Base-by-base conservation (phyloP, 2,888 invertebrate genomes). In the Corythucha ciliata region DNA sequence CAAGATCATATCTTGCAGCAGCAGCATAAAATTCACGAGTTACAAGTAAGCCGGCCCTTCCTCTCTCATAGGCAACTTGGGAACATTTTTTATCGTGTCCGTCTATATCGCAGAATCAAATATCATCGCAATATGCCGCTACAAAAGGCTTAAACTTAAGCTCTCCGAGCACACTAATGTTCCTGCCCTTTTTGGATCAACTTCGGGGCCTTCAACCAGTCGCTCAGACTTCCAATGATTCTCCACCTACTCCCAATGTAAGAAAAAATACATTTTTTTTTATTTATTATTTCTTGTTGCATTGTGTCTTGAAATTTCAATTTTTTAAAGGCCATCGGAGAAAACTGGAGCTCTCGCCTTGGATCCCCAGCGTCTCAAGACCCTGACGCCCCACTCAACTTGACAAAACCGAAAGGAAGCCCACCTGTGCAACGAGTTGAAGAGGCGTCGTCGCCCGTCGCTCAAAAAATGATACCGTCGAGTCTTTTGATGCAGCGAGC, bases 371-470 rank as follows among this genome's bases (percentile, higher is more conserved):
- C 47, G 8, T 48, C 48, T 12, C 48, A 48, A 48, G 54, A 54
- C 22, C 40, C 50, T 26, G 90, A 90, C 66, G 79, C 86, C 2
- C 92, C 92, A 1, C 74, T 93, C 36, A 92, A 92, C 70, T 77
- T 92, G 47, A 83, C 83, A 64, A 92, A 91, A 70, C 91, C 91
- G 52, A 83, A 89, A 73, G 53, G 24, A 34, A 20, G 39, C 39
- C 46, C 52, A 7, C 50, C 65, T 64, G 37, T 63, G 64, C 52
- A 53, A 49, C 59, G 47, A 58, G 57, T 34, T 48, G 52, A 34
- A 49, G 44, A 20, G 22, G 41, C 58, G 56, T 29, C 74, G 74
- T 58, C 75, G 44, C 74, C 76, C 12, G n/a, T n/a, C n/a, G n/a
- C n/a, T n/a, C n/a, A n/a, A n/a, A 74, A 77, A 62, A 67, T 77